These are phyloP conservation scores for human (Homo sapiens) DNA, from an alignment of 2,113 vertebrate species.

Conservation along the genomic window DNA sequence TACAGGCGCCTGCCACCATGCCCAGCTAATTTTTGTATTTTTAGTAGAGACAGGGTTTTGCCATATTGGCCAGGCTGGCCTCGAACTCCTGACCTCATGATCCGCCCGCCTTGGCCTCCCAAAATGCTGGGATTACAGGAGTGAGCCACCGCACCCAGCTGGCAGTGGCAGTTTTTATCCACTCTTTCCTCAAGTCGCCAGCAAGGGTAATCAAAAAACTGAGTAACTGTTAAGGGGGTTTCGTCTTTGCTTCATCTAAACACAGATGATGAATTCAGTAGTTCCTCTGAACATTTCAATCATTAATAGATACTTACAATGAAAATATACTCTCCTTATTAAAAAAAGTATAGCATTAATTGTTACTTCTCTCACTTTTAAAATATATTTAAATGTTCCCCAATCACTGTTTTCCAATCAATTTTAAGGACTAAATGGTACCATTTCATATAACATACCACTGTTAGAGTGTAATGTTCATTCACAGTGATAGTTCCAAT, in stretches of 20 bases:
- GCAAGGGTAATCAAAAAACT: conserved; percentile 85
- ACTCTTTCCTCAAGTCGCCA: conserved; percentile 84
- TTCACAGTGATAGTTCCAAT: neutral
- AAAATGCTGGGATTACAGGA: too few species aligned
- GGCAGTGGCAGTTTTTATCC: conserved; percentile 86
- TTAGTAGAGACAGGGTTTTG: too few species aligned
- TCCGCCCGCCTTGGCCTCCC: too few species aligned
- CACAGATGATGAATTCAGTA: neutral
- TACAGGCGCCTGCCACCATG: too few species aligned
- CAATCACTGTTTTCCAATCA: neutral
- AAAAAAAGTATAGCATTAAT: neutral
- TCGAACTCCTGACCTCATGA: too few species aligned
- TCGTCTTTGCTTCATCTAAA: conserved; percentile 78
- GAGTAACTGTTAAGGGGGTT: conserved; percentile 80
- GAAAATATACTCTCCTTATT: conserved; percentile 3
- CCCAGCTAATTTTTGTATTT: too few species aligned
- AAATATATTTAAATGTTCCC: neutral
- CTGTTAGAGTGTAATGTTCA: neutral
- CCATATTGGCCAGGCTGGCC: too few species aligned
- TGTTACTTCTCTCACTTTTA: neutral
- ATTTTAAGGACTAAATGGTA: neutral
- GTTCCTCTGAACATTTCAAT: neutral
- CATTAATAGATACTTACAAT: neutral
- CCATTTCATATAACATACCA: neutral
- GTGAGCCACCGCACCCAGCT: neutral